These are phyloP conservation scores for Tethea ocularis DNA, from an alignment of 2,888 invertebrate species.

Conservation along the genomic window DNA sequence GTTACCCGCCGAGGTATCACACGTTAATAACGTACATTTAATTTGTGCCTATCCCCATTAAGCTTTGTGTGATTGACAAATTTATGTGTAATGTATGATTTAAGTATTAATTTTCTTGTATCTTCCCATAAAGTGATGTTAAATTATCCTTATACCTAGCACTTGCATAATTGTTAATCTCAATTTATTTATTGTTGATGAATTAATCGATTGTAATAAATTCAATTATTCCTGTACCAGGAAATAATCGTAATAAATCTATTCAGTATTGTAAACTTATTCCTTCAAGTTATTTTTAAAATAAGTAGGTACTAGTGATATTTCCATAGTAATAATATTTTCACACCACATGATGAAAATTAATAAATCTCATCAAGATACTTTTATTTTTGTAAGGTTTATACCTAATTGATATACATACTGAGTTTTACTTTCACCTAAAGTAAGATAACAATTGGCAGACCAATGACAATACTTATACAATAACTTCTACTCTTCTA, in stretches of 20 bases:
- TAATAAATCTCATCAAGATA: too few species aligned
- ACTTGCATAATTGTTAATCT: neutral
- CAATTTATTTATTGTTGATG: neutral
- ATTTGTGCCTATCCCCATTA: neutral
- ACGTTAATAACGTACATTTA: neutral
- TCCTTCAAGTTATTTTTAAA: neutral
- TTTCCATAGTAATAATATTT: too few species aligned
- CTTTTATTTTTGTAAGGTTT: too few species aligned
- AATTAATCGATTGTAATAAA: neutral
- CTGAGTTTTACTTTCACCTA: too few species aligned
- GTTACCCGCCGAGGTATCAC: constrained; percentile 20
- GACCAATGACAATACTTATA: too few species aligned
- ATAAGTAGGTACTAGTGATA: too few species aligned
- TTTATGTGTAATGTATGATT: neutral
- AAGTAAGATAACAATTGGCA: too few species aligned
- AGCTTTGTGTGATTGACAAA: neutral
- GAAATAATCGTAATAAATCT: neutral
- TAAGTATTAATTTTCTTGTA: neutral
- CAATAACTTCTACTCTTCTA: too few species aligned
- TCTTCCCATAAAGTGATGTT: neutral
- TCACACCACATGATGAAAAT: too few species aligned
- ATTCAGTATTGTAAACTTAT: neutral
- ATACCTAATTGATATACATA: too few species aligned
- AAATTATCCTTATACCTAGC: neutral
- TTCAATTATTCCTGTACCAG: too few species aligned